Conservation (phyloP, 2,888 invertebrate genomes). For the Luffia ferchaultella region DNA sequence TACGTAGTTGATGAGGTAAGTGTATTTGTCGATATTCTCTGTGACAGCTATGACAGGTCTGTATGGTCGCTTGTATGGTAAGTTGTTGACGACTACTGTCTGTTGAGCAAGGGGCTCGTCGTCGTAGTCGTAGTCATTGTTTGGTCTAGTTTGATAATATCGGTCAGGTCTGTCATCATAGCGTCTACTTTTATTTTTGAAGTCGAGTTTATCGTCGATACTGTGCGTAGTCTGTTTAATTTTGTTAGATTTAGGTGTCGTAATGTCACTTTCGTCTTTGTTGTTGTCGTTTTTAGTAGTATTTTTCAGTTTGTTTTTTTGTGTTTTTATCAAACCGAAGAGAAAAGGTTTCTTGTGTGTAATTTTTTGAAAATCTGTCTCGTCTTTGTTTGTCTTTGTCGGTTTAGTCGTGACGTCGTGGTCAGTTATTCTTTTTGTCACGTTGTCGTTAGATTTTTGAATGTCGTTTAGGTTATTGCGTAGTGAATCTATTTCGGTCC, state of each 20-base stretch:
- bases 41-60: slow-evolving; percentile 54
- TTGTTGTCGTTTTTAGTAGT: not conserved
- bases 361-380: slow-evolving; percentile 20
- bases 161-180: slow-evolving; percentile 32
- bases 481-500: slow-evolving; percentile 61
- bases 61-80: slow-evolving; percentile 43
- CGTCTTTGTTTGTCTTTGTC: slow-evolving; percentile 12
- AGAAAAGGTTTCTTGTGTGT: not conserved
- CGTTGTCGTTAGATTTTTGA: slow-evolving; percentile 34
- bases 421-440: slow-evolving; percentile 12
- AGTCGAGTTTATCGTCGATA: slow-evolving; percentile 70
- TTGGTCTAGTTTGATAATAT: slow-evolving; percentile 14
- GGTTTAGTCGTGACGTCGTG: slow-evolving; percentile 10
- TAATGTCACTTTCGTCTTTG: not conserved
- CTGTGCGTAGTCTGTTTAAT: slow-evolving; percentile 29
- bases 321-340: not conserved
- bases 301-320: not conserved
- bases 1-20: slow-evolving; percentile 61
- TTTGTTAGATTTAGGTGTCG: slow-evolving; percentile 20
- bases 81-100: slow-evolving; percentile 47
- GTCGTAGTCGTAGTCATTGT: slow-evolving; percentile 28
- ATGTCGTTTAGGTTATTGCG: slow-evolving; percentile 35
- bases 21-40: slow-evolving; percentile 55
- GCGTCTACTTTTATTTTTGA: slow-evolving; percentile 53
- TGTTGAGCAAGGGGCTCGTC: slow-evolving; percentile 45